phyloP scores from a whole-genome alignment of 2,113 vertebrate genomes.

The Lonchura striata region DNA sequence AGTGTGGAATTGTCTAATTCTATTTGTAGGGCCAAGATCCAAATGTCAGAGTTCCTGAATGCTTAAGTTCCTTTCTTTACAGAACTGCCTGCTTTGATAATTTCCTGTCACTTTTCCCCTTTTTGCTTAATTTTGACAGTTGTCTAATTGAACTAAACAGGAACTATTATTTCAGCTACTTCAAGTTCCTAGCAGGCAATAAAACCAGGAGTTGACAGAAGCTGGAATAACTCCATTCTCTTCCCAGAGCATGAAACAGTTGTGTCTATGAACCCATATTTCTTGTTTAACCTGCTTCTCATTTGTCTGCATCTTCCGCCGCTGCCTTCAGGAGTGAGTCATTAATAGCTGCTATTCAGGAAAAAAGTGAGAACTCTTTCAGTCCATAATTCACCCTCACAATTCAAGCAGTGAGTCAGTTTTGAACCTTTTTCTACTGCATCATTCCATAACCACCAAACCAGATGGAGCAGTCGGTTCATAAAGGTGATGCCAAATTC shows the following conservation, averaged over 20 bases:
- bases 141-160: background rate
- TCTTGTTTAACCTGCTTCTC: background rate
- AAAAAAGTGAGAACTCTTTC: slow-evolving; percentile 26
- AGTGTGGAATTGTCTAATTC: background rate
- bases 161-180: background rate
- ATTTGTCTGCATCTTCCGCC: background rate
- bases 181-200: background rate
- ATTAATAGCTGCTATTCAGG: background rate
- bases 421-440: background rate
- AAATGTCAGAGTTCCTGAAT: background rate
- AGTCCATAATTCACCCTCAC: slow-evolving; percentile 2
- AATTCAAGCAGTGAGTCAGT: background rate
- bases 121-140: background rate
- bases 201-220: background rate
- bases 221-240: background rate
- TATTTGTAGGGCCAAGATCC: background rate
- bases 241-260: background rate
- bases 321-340: background rate
- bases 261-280: background rate
- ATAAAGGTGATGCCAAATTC: background rate
- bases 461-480: background rate
- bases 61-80: background rate
- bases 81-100: background rate
- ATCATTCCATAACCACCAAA: background rate
- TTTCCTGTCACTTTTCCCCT: fast-evolving